Conservation (phyloP, 2,888 invertebrate species). For the Hirtodrosophila cameraria region DNA sequence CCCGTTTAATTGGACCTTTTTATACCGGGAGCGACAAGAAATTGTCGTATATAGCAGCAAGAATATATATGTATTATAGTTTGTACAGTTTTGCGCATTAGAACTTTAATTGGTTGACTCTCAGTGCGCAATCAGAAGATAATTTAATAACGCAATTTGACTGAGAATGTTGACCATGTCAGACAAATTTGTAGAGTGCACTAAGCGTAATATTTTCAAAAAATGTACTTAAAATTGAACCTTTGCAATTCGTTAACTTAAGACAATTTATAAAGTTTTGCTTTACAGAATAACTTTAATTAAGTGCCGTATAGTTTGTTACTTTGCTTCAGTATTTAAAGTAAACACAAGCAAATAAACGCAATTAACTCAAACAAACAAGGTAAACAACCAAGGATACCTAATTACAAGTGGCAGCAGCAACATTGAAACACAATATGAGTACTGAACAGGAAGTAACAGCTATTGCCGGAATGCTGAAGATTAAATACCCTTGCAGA, state of each 20-base stretch:
- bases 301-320: neutral
- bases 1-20: conserved; percentile 31
- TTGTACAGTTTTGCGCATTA: neutral
- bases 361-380: conserved; percentile 33
- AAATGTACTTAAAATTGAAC: neutral
- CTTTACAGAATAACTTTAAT: neutral
- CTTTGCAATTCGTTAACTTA: neutral
- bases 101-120: conserved; percentile 13
- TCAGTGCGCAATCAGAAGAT: conserved; percentile 6
- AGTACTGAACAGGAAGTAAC: neutral
- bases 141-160: conserved; percentile 9
- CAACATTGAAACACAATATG: conserved; percentile 3
- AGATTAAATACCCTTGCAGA: neutral
- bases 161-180: neutral
- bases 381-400: conserved; percentile 9
- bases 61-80: neutral
- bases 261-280: neutral
- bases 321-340: neutral
- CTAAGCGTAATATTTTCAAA: neutral
- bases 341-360: conserved; percentile 22
- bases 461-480: neutral
- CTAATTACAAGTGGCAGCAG: conserved; percentile 11
- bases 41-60: neutral
- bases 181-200: neutral
- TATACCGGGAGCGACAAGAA: conserved; percentile 2